These are phyloP conservation scores for Psophia crepitans DNA, from an alignment of 2,113 vertebrate species.

Conservation along the genomic window DNA sequence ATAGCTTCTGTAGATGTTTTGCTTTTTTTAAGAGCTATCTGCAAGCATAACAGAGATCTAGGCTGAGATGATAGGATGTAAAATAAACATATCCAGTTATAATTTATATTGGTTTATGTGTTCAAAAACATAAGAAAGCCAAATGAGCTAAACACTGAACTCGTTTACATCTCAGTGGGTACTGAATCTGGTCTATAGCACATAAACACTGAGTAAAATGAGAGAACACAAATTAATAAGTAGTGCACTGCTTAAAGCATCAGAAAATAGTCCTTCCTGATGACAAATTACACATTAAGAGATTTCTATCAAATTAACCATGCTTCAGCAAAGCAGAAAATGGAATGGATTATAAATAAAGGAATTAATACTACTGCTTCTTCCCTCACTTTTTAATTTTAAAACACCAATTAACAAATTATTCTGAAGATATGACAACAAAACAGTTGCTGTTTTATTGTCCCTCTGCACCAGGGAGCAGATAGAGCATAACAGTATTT, in stretches of 20 bases:
- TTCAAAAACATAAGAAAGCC: background rate
- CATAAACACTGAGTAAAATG: background rate
- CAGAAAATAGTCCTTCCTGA: constrained; percentile 1
- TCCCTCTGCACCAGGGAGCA: background rate
- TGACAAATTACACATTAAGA: constrained; percentile 38
- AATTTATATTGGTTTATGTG: background rate
- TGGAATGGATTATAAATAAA: background rate
- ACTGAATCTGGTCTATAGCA: background rate
- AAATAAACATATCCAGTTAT: background rate
- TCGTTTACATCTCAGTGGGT: background rate
- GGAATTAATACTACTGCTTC: background rate
- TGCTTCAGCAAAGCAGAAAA: background rate
- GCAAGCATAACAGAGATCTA: background rate
- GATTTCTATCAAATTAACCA: constrained; percentile 16
- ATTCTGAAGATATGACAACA: background rate
- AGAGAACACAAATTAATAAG: constrained; percentile 6
- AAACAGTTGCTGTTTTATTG: background rate
- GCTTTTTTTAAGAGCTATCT: background rate
- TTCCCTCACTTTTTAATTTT: constrained; percentile 22
- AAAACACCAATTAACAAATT: background rate
- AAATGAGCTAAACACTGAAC: background rate
- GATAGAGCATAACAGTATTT: background rate
- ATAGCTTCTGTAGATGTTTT: background rate
- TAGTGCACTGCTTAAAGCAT: background rate
- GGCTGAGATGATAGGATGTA: background rate